Evolutionary conservation across 2,888 invertebrate genomes (phyloP), one percentile per base, ranked within the genome.

Genomic region (Phalera bucephala): DNA sequence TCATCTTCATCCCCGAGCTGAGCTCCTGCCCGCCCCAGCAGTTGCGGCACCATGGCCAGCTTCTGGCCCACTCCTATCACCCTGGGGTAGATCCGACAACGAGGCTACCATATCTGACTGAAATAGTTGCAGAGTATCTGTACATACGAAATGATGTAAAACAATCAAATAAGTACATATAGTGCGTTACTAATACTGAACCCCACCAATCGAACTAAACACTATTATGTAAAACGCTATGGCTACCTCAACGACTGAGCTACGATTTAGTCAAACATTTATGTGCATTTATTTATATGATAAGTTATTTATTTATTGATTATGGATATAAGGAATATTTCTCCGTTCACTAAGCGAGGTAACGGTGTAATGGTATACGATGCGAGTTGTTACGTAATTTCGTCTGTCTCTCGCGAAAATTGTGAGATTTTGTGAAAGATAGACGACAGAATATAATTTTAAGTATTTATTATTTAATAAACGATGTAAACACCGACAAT

Each of bases 71-170:
- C 68, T 80, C 0, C 63, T 86, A 1, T 85, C 87, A 0, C 87
- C 88, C 1, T 89, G 88, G 88, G 88, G 54, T 7, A 70, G 88
- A 53, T 87, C 88, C 11, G 88, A 87, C 60, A 78, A 85, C 45
- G 88, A 85, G 2, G 80, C 80, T 1, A 69, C 75, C 2, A 82
- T 87, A 13, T 71, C 84, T 1, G 80, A 87, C 46, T 88, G 76
- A 57, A 38, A 19, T 1, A 39, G 9, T 5, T n/a, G 3, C 7
- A 9, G 5, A 26, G 4, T 13, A 27, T 19, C 27, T 13, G 6
- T 7, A n/a, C n/a, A n/a, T 30, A 22, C 3, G 29, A 26, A 19
- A 1, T 20, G 21, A 6, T 19, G 15, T 19, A 33, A n/a, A 28
- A 14, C 4, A 8, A n/a, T n/a, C n/a, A n/a, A n/a, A n/a, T n/a